Evolutionary conservation across 2,888 invertebrate species (phyloP), one percentile per base, ranked within the genome.

Genomic region (Dioctria rufipes): DNA sequence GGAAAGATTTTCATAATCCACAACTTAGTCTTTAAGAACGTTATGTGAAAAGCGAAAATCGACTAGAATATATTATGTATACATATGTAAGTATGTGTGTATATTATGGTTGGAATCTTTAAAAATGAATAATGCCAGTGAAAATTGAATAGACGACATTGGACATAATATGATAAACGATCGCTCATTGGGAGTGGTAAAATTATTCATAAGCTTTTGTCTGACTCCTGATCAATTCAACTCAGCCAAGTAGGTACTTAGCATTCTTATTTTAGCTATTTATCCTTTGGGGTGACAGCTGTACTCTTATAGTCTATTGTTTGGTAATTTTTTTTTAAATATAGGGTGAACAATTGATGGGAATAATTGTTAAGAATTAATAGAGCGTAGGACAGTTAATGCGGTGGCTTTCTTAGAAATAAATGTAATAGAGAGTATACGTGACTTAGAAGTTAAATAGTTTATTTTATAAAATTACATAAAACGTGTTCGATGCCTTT

Each of bases 271-370:
- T 69, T 69, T 51, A 37, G 49, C 49, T 69, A 69, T 69, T 69
- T 69, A 69, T 69, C 69, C 69, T 69, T 49, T 39, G 69, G 69
- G 69, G 49, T 69, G 69, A 51, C 69, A 69, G 69, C 69, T 51
- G 37, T 69, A 69, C 49, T 69, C 69, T 69, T 69, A 69, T 39
- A 8, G 54, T 51, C 69, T 37, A 51, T 69, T 69, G 69, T 69
- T 69, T n/a, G 69, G 0, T n/a, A n/a, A 37, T 69, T 69, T 69
- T 51, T 69, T 11, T 11, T 54, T 1, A 25, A 25, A 25, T 69
- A 25, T 37, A 25, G 8, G 37, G 46, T 25, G 40, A 51, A 69
- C 69, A 69, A 69, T 69, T 25, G 69, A 3, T 11, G 39, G 69
- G 51, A 69, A 69, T 49, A 69, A 51, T 51, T 69, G 51, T 43